phyloP scores from a whole-genome alignment of 2,888 invertebrate genomes.

The Idaea biselata region DNA sequence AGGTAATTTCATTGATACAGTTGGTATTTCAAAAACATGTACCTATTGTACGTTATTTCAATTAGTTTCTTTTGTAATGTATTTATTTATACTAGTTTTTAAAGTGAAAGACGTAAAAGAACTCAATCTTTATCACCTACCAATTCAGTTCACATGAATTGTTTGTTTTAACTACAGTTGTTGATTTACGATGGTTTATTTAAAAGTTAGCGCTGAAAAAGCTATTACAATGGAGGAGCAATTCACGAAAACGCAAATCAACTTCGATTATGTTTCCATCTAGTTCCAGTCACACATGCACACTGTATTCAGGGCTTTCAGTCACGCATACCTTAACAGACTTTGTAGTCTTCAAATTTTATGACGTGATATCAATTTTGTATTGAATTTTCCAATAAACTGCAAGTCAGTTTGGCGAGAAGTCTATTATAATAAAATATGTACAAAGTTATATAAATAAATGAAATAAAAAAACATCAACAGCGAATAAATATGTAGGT shows the following conservation, averaged over 20 bases:
- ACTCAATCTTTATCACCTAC: no score
- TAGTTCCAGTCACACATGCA: constrained; percentile 35
- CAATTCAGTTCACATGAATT: background rate
- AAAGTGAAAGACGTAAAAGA: no score
- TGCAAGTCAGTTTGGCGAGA: no score
- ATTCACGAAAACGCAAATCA: constrained; percentile 22
- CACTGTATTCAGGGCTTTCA: constrained; percentile 30
- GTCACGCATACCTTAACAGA: constrained; percentile 41
- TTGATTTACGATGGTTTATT: background rate
- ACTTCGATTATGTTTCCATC: constrained; percentile 32
- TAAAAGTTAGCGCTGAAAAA: constrained; percentile 7
- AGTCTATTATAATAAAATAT: no score
- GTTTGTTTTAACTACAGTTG: background rate
- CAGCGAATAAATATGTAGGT: no score
- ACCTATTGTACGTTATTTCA: no score
- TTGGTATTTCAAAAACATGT: no score
- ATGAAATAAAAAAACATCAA: no score
- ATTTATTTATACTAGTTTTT: no score
- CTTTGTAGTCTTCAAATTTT: constrained; percentile 13
- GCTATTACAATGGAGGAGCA: constrained; percentile 13
- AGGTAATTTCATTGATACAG: no score
- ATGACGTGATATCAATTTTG: background rate
- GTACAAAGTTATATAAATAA: no score
- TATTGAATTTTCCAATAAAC: background rate
- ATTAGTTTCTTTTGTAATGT: no score